phyloP scores from a whole-genome alignment of 2,113 vertebrate genomes.

The Apteryx owenii region DNA sequence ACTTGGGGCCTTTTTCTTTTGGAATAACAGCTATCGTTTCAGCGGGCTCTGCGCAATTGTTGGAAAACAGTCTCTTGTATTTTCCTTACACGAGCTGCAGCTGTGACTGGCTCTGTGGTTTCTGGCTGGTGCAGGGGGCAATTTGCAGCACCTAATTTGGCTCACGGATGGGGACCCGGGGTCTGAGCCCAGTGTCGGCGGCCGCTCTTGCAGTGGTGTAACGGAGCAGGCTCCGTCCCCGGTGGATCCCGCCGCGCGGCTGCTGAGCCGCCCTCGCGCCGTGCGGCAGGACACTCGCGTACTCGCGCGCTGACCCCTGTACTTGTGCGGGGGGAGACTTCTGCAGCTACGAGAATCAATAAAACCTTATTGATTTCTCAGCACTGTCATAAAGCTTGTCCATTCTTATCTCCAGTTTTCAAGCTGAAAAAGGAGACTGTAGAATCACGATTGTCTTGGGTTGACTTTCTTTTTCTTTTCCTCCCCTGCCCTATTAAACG shows the following conservation, averaged over 20 bases:
- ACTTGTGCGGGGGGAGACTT: constrained; percentile 24
- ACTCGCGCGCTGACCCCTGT: not conserved
- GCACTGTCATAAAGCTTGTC: not conserved
- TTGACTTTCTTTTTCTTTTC: not conserved
- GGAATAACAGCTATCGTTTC: not conserved
- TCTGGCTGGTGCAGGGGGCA: not conserved
- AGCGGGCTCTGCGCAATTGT: not conserved
- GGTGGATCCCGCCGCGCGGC: not conserved
- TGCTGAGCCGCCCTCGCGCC: not conserved
- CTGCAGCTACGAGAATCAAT: constrained; percentile 54
- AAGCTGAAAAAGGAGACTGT: not conserved
- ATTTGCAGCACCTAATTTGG: not conserved
- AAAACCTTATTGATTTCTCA: constrained; percentile 49
- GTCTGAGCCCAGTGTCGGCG: not conserved
- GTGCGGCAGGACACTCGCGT: not conserved
- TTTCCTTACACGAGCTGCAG: not conserved
- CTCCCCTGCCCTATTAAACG: not conserved
- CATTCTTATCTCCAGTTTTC: constrained; percentile 13
- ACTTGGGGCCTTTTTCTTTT: not conserved
- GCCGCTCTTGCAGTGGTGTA: not conserved
- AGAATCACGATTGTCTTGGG: not conserved
- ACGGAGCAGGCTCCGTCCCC: not conserved
- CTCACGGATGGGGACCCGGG: not conserved
- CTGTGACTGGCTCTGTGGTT: not conserved
- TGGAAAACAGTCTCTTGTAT: not conserved